Base-by-base conservation (phyloP, 1,140 invertebrate species). In the Bombus pascuorum region DNA sequence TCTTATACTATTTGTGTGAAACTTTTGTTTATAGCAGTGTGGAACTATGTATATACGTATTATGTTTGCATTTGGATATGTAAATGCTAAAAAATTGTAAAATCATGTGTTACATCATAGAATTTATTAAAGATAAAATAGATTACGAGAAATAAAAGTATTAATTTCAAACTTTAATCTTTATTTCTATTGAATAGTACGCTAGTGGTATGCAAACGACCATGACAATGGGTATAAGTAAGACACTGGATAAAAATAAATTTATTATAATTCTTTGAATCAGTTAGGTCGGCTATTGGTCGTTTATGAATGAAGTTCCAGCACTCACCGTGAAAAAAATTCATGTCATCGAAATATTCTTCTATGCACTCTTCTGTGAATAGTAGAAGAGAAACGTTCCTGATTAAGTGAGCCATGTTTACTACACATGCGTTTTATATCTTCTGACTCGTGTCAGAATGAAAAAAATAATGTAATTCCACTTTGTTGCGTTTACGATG, bases 261-360 rank as follows among this genome's bases (percentile, higher is more conserved):
- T 37, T 18, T 39, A 6, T 37, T 6, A n/a, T 22, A n/a, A 76
- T 13, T 59, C 15, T n/a, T 34, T 34, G 2, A 74, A 65, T n/a
- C 59, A 47, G 76, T 57, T 74, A 32, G 1, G 18, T 32, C 13
- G 10, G 12, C 4, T 62, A 70, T 3, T 34, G 77, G 71, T 71
- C 2, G 72, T 59, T 83, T 15, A 83, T 80, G 93, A 85, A 85
- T 53, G 10, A 71, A 59, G 81, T 53, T 13, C 25, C 57, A 13
- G 3, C 47, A 91, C 95, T 95, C 95, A 98, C 97, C 96, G 93
- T 98, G 96, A 34, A 97, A 93, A 91, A 98, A 98, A 93, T 98
- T 97, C 79, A 96, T 97, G 39, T 98, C 96, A 32, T 96, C 92
- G 90, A 98, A 97, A 94, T 98, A 98, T 92, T 97, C 96, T 90